Percentiles rank a stretch among this genome's conserved stretches.
Evolutionary conservation across 2,888 invertebrate genomes (phyloP).

Genomic region (Trichogramma dendrolimi): DNA sequence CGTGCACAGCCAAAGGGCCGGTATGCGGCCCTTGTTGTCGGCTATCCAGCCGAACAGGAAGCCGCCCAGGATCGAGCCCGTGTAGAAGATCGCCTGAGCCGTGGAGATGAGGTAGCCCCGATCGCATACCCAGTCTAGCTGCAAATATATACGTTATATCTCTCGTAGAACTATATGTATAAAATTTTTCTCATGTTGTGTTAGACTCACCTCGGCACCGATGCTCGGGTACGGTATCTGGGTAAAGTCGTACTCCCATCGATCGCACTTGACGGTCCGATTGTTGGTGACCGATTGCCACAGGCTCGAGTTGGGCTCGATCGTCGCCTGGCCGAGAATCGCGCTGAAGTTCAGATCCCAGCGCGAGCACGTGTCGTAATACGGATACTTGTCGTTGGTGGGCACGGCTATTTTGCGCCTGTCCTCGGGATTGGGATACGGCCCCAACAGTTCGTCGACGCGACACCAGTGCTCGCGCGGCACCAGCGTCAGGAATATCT

Average conservation of each 20-base stretch:
- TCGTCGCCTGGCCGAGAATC: conserved; percentile 16
- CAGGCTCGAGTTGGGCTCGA: conserved; percentile 13
- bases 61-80: conserved; percentile 56
- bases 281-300: conserved; percentile 31
- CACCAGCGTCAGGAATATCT: conserved; percentile 54
- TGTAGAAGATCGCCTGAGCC: conserved; percentile 55
- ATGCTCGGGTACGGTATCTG: conserved; percentile 56
- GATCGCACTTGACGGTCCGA: conserved; percentile 43
- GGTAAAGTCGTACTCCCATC: conserved; percentile 57
- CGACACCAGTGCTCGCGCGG: conserved; percentile 54
- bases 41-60: conserved; percentile 56
- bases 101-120: conserved; percentile 53
- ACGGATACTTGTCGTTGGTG: conserved; percentile 38
- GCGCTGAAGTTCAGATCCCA: conserved; percentile 49
- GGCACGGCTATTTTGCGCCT: conserved; percentile 50
- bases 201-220: conserved; percentile 54
- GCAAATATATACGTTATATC: conserved; percentile 36
- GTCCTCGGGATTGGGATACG: conserved; percentile 22
- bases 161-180: conserved; percentile 13
- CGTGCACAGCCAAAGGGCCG: conserved; percentile 53
- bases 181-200: background rate
- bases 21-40: conserved; percentile 56
- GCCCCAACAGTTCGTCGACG: conserved; percentile 45
- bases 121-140: conserved; percentile 59
- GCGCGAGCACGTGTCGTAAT: conserved; percentile 50